A percentile compares a stretch with the other conserved stretches of the same genome.
phyloP scores from a whole-genome alignment of 1,140 invertebrate genomes.

The Steinernema khuongi region DNA sequence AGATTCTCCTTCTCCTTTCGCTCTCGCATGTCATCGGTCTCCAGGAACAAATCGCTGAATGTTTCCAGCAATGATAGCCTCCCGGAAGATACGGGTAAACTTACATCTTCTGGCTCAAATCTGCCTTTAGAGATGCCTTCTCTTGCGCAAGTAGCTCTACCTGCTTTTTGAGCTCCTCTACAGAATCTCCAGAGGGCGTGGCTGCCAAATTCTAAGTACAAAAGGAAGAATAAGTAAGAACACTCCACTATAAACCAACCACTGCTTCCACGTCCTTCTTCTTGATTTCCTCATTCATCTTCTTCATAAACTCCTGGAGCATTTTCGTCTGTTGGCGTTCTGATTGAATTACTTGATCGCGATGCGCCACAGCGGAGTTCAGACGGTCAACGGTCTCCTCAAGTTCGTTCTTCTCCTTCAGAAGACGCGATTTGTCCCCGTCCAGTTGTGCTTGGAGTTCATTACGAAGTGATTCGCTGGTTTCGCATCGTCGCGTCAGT shows the following conservation, averaged over 20 bases:
- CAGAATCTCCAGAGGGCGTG: neutral
- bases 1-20: conserved; percentile 60
- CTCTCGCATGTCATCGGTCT: conserved; percentile 61
- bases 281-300: conserved; percentile 21
- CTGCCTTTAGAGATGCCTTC: conserved; percentile 28
- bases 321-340: conserved; percentile 20
- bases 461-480: no score
- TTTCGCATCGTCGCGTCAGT: no score
- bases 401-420: conserved; percentile 25
- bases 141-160: conserved; percentile 20
- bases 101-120: conserved; percentile 62
- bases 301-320: conserved; percentile 16
- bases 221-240: no score
- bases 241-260: conserved; percentile 18
- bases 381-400: conserved; percentile 33
- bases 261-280: conserved; percentile 23
- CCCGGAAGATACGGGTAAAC: conserved; percentile 60
- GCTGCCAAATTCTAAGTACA: neutral
- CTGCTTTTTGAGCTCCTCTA: neutral
- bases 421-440: conserved; percentile 52
- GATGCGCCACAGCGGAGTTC: conserved; percentile 8
- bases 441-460: neutral
- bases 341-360: conserved; percentile 8
- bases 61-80: conserved; percentile 40
- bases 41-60: conserved; percentile 61